A percentile compares a stretch with the other conserved stretches of the same genome.
phyloP scores from a whole-genome alignment of 2,113 vertebrate species.

The Morone saxatilis region DNA sequence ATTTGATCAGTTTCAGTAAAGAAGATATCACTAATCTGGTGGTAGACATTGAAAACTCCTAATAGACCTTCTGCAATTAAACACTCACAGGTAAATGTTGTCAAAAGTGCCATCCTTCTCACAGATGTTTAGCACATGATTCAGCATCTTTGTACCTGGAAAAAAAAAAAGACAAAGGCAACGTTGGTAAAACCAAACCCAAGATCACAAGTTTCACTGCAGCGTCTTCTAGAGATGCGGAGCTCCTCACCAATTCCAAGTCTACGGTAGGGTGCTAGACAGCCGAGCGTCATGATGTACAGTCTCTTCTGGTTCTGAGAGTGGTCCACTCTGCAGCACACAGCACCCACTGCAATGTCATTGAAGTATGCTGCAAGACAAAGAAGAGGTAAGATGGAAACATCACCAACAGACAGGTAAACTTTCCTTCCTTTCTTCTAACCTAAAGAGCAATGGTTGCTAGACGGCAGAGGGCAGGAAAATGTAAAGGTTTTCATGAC shows the following conservation, averaged over 20 bases:
- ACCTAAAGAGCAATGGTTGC: neutral
- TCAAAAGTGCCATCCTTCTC: constrained; percentile 99
- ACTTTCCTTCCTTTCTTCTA: neutral
- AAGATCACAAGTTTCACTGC: neutral
- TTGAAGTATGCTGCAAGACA: constrained; percentile 95
- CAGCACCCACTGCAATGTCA: constrained; percentile 98
- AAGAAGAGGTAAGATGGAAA: neutral
- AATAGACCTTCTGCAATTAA: neutral
- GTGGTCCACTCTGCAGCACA: constrained; percentile 99
- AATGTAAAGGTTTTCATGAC: constrained; percentile 1
- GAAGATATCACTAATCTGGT: neutral
- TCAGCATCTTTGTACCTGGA: constrained; percentile 99
- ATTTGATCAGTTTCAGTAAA: neutral
- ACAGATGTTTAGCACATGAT: constrained; percentile 99
- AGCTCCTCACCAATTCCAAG: constrained; percentile 94
- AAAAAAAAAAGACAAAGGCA: constrained; percentile 30
- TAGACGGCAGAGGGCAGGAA: neutral
- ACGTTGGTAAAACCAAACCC: neutral
- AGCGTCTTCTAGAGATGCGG: neutral
- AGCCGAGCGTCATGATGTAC: constrained; percentile 99
- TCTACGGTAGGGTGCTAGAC: constrained; percentile 98
- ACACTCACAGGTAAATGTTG: constrained; percentile 99
- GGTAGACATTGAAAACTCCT: neutral
- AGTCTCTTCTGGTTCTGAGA: constrained; percentile 99
- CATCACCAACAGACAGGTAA: neutral